Evolutionary conservation across 2,888 invertebrate genomes (phyloP), one percentile per base, ranked within the genome.

Genomic region (Pinctada fucata): DNA sequence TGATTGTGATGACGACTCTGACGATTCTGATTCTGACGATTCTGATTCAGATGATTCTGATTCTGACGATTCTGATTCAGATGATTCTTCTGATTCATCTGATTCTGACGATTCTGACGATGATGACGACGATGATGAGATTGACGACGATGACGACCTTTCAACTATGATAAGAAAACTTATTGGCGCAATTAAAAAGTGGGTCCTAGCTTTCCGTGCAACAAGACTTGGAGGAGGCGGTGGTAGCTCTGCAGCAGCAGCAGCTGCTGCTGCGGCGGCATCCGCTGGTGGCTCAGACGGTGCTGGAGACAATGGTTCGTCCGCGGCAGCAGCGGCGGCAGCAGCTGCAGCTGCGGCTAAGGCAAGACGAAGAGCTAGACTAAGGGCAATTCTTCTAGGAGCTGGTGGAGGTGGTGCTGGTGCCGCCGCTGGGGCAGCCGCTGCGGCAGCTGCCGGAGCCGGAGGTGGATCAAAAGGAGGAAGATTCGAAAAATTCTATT

Each of bases 241-340:
- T 45, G 58, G 49, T 70, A 13, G n/a, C n/a, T 72, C 72, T n/a
- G 52, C 72, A 8, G 3, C 52, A 45, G 72, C 72, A 3, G 52
- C 68, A 8, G 3, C 52, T 31, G 72, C 72, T 1, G 52, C 68
- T 0, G 68, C 72, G n/a, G 72, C 72, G 13, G 52, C 72, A 3
- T 8, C 16, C 6, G 68, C 45, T 8, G 68, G 45, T 45, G 50
- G 51, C 50, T n/a, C 10, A n/a, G 3, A 5, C n/a, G 31, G 31
- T 31, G 31, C 31, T 31, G 31, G 31, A 31, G 31, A 31, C 31
- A 31, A 31, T 31, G 68, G 65, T 47, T 72, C 74, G 13, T 31
- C 49, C 16, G 64, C 74, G 64, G 74, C 74, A 10, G 64, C 74
- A 3, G 74, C 74, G 3, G 45, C 72, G 6, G 45, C 72, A 3